Conservation (phyloP, 2,113 vertebrate genomes). For the Recurvirostra avosetta region DNA sequence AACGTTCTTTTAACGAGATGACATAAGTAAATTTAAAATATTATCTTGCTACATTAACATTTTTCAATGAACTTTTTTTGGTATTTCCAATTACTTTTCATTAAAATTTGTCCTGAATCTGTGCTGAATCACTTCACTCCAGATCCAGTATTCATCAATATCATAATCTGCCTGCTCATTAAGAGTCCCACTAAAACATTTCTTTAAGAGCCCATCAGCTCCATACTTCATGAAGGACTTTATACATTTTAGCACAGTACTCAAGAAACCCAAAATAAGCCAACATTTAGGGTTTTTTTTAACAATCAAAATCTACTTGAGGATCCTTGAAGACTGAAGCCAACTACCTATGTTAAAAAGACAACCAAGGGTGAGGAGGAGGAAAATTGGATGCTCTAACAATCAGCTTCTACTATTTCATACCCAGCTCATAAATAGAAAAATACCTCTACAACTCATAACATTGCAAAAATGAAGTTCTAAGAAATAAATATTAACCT, state of each 20-base stretch:
- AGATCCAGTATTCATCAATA: not conserved
- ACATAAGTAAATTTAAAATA: not conserved
- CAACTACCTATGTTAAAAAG: not conserved
- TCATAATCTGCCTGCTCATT: not conserved
- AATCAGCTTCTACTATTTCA: not conserved
- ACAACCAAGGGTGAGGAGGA: not conserved
- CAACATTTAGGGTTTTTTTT: not conserved
- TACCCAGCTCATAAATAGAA: not conserved
- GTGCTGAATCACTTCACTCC: not conserved
- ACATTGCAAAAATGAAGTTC: not conserved
- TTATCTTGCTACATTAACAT: not conserved
- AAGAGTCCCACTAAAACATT: not conserved
- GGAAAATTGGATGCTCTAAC: not conserved
- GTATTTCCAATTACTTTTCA: not conserved
- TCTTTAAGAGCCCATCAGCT: not conserved
- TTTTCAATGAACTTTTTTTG: not conserved
- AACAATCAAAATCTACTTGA: not conserved
- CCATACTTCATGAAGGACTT: not conserved
- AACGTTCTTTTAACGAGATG: not conserved
- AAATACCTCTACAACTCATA: not conserved
- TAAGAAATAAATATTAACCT: not conserved
- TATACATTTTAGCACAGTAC: not conserved
- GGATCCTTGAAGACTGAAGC: not conserved
- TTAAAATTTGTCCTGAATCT: not conserved
- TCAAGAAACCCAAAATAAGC: not conserved